A percentile compares a stretch with the other conserved stretches of the same genome.
These are phyloP conservation scores for Scopus umbretta DNA, from an alignment of 2,113 vertebrate species.

Conservation along the genomic window DNA sequence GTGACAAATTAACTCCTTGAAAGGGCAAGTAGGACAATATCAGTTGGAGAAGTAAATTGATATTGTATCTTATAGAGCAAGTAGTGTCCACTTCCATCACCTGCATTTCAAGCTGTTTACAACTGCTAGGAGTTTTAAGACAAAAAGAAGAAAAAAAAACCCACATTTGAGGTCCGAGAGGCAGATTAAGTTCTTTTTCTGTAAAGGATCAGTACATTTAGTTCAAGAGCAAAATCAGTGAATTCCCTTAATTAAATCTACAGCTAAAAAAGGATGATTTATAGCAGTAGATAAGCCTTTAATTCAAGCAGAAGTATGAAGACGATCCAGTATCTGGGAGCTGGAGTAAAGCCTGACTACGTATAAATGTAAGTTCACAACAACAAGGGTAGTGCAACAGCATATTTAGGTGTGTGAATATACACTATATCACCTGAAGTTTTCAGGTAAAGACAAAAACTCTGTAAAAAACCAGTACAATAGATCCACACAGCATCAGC, in stretches of 20 bases:
- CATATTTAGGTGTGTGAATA: neutral
- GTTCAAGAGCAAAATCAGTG: neutral
- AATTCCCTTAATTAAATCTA: neutral
- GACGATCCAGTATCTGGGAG: neutral
- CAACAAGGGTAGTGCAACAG: neutral
- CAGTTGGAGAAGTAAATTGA: neutral
- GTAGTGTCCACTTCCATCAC: neutral
- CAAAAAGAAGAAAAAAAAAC: no score
- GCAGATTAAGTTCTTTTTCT: neutral
- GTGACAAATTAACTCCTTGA: neutral
- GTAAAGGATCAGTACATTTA: neutral
- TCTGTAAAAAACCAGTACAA: neutral
- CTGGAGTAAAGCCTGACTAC: neutral
- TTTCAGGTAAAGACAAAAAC: neutral
- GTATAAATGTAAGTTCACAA: neutral
- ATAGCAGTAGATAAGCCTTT: neutral
- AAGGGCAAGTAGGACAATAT: neutral
- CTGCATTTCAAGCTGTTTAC: neutral
- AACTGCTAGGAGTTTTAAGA: neutral
- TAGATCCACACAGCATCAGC: neutral
- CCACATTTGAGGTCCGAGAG: neutral
- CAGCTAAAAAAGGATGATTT: neutral
- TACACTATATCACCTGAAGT: neutral
- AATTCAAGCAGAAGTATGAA: neutral
- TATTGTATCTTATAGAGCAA: neutral